Percentiles rank a stretch among this genome's conserved stretches.
phyloP scores from a whole-genome alignment of 1,140 invertebrate genomes.

The Zaprionus tsacasi region DNA sequence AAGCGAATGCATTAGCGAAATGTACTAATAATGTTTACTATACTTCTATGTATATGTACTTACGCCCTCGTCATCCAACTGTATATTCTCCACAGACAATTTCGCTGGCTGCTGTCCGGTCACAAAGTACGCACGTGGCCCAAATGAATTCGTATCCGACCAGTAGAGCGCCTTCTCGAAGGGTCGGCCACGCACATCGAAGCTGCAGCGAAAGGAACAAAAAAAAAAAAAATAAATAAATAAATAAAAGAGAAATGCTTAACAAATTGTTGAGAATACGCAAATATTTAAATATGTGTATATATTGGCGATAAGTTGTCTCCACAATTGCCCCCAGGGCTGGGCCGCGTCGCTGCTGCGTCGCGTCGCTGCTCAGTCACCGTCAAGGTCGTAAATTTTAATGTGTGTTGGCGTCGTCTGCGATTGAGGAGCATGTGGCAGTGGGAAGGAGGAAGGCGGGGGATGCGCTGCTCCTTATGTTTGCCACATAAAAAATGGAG shows the following conservation, averaged over 20 bases:
- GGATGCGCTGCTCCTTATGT: not conserved
- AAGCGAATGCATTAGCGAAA: conserved; percentile 44
- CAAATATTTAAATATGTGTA: conserved; percentile 31
- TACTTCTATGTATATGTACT: conserved; percentile 47
- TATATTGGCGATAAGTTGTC: conserved; percentile 70
- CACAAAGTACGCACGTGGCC: conserved; percentile 91
- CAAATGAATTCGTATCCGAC: conserved; percentile 91
- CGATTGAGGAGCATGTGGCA: not conserved
- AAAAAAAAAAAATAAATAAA: conserved; percentile 4
- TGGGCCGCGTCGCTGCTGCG: conserved; percentile 7
- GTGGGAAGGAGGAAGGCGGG: not conserved
- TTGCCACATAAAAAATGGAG: conserved; percentile 30
- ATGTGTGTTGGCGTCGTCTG: conserved; percentile 46
- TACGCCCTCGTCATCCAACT: conserved; percentile 92
- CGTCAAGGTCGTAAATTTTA: conserved; percentile 68
- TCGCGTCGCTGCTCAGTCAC: conserved; percentile 25
- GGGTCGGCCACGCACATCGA: conserved; percentile 91
- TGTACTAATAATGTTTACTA: conserved; percentile 18
- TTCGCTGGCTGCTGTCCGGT: conserved; percentile 90
- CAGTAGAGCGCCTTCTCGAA: conserved; percentile 91
- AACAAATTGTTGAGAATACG: conserved; percentile 18
- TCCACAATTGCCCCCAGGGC: conserved; percentile 54
- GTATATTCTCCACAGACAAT: conserved; percentile 92
- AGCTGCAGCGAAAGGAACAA: conserved; percentile 86
- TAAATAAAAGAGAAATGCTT: conserved; percentile 13